Base-by-base conservation (phyloP, 1,140 invertebrate species). In the Lasaia peninsularis region DNA sequence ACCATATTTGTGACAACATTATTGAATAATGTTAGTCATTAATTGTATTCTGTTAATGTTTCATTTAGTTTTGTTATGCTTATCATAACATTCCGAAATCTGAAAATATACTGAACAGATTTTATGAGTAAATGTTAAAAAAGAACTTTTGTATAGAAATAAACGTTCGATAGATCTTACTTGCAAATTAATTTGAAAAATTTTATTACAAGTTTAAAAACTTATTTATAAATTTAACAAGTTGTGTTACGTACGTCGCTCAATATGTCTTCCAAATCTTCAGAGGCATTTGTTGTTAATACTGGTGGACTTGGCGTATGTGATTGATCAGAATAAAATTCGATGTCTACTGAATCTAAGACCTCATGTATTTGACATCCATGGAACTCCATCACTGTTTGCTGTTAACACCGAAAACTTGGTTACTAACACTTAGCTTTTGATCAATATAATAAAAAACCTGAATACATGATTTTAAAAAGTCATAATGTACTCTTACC, bases 361-460 rank as follows among this genome's bases (percentile, higher is more conserved):
- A 83, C 72, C 75, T 83, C 78, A 74, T 82, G 85, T 80, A 70
- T 71, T 44, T 63, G 70, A 79, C 71, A 79, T 75, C 73, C 76
- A 86, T 75, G 78, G 75, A 85, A 84, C 86, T 88, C 86, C 86
- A 88, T 88, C 73, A 88, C 83, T 82, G 69, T 68, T 70, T 73
- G 79, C 81, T 85, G 74, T 78, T 70, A 70, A 62, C 76, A 78
- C 81, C 67, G 78, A 64, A 63, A 74, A 56, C 50, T 68, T 72
- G 65, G 71, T 62, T 69, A 68, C 66, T 72, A 67, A 78, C 69
- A 48, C 20, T 20, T n/a, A 21, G 18, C 40, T 69, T 65, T 78
- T 67, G 57, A 49, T 52, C 56, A 54, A 67, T 61, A 63, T 56
- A 49, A 69, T 62, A 58, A 49, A 51, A 57, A 37, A 28, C 60